Evolutionary conservation across 2,113 vertebrate species (phyloP).

Genomic region (Actenoides hombroni): DNA sequence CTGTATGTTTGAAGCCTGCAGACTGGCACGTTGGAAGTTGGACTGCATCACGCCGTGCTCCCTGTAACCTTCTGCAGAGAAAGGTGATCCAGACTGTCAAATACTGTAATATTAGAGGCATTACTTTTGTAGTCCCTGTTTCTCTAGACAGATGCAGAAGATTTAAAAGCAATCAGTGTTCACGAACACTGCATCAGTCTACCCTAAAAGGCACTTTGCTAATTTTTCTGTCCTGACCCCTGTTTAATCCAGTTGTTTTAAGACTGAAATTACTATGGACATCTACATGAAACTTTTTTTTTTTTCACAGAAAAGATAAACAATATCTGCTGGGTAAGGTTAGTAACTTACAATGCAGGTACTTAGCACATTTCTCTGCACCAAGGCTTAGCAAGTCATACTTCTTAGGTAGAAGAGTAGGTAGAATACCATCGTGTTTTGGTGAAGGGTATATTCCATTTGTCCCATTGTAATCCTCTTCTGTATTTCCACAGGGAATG

Average conservation of each 20-base stretch:
- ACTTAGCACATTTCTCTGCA: neutral
- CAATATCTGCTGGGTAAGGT: neutral
- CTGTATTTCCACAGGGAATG: neutral
- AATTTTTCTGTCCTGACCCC: neutral
- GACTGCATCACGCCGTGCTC: fast-evolving
- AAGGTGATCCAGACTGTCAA: neutral
- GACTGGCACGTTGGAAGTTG: neutral
- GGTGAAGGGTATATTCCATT: neutral
- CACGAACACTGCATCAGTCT: neutral
- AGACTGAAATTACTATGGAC: neutral
- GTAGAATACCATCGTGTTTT: neutral
- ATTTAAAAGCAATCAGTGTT: neutral
- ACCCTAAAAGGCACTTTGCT: neutral
- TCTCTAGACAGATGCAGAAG: neutral
- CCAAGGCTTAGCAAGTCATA: neutral
- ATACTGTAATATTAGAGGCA: neutral
- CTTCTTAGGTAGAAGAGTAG: neutral
- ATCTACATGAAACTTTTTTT: neutral
- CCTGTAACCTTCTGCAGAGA: neutral
- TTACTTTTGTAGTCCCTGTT: neutral
- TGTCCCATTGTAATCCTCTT: neutral
- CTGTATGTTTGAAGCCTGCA: neutral
- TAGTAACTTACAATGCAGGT: neutral
- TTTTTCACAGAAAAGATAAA: neutral
- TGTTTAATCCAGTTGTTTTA: neutral